These are phyloP conservation scores for Lasius platythorax DNA, from an alignment of 2,888 invertebrate genomes.

Conservation along the genomic window DNA sequence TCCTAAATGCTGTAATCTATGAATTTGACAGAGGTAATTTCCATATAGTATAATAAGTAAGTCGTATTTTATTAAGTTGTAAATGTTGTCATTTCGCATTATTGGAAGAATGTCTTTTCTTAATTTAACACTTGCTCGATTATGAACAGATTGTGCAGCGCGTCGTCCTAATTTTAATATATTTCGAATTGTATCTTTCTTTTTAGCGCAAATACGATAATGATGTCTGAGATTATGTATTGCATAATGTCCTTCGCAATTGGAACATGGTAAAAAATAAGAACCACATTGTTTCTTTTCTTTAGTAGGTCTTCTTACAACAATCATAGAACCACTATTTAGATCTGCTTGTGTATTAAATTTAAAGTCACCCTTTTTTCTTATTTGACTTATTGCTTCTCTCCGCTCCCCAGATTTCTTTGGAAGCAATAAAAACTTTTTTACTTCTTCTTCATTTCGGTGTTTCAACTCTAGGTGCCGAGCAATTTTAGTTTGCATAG, in stretches of 20 bases:
- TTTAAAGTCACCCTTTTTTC: not conserved
- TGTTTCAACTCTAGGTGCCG: not conserved
- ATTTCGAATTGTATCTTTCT: not conserved
- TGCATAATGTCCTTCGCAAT: not conserved
- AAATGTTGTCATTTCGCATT: not conserved
- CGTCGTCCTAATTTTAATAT: not conserved
- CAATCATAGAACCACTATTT: slow-evolving; percentile 25
- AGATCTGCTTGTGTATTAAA: slow-evolving; percentile 8
- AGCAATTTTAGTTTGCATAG: slow-evolving; percentile 20
- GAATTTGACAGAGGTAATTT: not conserved
- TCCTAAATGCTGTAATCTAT: not conserved
- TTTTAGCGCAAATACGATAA: slow-evolving; percentile 11
- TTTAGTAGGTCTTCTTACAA: slow-evolving; percentile 17
- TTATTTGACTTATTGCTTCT: not conserved
- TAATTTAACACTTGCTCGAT: not conserved
- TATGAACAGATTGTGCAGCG: slow-evolving; percentile 17
- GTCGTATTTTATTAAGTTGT: slow-evolving; percentile 1
- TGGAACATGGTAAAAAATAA: slow-evolving; percentile 3
- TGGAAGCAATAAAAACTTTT: not conserved
- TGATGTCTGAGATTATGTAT: not conserved
- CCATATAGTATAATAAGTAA: slow-evolving; percentile 12
- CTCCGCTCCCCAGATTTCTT: not conserved
- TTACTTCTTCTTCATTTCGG: not conserved
- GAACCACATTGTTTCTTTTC: not conserved
- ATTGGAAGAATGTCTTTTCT: not conserved